These are phyloP conservation scores for Eupithecia subumbrata DNA, from an alignment of 2,888 invertebrate species.

Conservation along the genomic window DNA sequence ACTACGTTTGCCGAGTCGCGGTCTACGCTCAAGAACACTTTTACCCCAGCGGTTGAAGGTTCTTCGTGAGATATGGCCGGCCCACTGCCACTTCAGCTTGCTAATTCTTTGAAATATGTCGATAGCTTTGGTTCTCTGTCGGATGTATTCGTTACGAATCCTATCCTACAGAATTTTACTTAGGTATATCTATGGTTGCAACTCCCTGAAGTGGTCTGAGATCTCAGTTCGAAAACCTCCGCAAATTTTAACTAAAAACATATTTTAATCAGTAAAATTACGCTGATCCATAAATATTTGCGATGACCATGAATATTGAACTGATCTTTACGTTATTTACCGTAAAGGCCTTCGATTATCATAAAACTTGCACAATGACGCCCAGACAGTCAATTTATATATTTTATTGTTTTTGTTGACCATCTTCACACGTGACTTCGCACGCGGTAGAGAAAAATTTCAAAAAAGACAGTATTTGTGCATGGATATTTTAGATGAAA, in stretches of 20 bases:
- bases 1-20: too few species aligned
- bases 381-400: conserved; percentile 24
- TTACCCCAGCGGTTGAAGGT: too few species aligned
- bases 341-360: conserved; percentile 10
- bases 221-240: neutral
- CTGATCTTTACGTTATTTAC: conserved; percentile 1
- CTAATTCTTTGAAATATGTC: too few species aligned
- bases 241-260: neutral
- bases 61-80: too few species aligned
- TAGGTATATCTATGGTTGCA: too few species aligned
- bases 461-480: neutral
- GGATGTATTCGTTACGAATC: too few species aligned
- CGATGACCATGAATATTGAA: conserved; percentile 1
- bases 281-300: neutral
- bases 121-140: too few species aligned
- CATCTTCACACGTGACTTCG: neutral
- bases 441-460: neutral
- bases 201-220: too few species aligned
- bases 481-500: neutral
- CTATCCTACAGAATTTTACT: too few species aligned
- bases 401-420: conserved; percentile 26
- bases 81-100: too few species aligned
- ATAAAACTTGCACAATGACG: conserved; percentile 19
- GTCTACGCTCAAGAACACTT: too few species aligned
- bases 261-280: neutral